Evolutionary conservation across 1,140 invertebrate species (phyloP).

Genomic region (Drosophila oshimai): DNA sequence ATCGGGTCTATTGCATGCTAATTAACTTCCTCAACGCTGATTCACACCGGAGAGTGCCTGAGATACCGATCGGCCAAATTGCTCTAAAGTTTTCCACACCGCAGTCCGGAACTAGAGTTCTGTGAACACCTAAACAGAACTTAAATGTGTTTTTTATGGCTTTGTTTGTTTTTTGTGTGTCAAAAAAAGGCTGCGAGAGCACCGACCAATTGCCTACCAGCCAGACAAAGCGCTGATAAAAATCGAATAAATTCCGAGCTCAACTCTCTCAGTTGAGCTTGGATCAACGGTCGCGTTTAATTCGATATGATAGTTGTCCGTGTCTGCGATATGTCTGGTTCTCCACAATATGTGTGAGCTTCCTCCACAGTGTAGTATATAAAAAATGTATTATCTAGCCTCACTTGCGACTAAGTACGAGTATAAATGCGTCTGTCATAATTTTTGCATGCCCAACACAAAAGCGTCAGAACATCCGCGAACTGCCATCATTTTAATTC

Average conservation of each 20-base stretch:
- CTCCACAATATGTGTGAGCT: slow-evolving; percentile 9
- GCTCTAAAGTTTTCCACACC: slow-evolving; percentile 27
- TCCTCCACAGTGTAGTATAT: background rate
- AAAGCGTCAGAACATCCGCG: slow-evolving; percentile 52
- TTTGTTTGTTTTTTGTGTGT: background rate
- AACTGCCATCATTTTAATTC: slow-evolving; percentile 39
- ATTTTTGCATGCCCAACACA: slow-evolving; percentile 37
- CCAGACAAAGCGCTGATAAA: slow-evolving; percentile 41
- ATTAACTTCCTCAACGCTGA: slow-evolving; percentile 65
- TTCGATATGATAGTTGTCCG: slow-evolving; percentile 21
- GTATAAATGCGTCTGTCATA: slow-evolving; percentile 57
- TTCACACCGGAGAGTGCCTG: background rate
- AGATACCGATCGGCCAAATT: slow-evolving; percentile 14
- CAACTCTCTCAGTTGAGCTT: slow-evolving; percentile 21
- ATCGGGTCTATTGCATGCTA: slow-evolving; percentile 46
- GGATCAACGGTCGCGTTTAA: slow-evolving; percentile 26
- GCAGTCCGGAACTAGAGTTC: slow-evolving; percentile 48
- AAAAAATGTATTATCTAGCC: slow-evolving; percentile 48
- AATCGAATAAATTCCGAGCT: slow-evolving; percentile 33
- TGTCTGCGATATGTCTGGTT: slow-evolving; percentile 35
- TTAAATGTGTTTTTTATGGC: slow-evolving; percentile 6
- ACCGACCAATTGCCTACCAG: slow-evolving; percentile 17
- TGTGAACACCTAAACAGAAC: slow-evolving; percentile 24
- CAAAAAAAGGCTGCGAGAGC: slow-evolving; percentile 24
- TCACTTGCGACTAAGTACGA: slow-evolving; percentile 35